Conservation (phyloP, 2,888 invertebrate species). For the Cacoxenus indagator region DNA sequence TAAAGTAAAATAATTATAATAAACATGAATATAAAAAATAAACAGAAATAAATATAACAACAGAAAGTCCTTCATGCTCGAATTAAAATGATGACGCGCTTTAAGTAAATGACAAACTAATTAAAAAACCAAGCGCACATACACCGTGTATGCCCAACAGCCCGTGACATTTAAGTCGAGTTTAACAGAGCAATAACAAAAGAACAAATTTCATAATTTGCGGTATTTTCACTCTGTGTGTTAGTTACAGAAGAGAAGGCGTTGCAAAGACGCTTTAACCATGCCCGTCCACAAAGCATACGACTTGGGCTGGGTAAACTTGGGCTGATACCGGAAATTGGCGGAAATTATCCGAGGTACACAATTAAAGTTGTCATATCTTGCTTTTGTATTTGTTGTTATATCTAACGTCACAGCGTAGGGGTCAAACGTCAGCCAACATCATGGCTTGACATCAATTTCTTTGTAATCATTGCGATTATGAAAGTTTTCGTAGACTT, state of each 20-base stretch:
- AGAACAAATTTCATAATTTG: too few relatives aligned
- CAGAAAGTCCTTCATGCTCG: conserved; percentile 12
- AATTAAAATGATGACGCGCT: background rate
- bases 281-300: background rate
- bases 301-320: conserved; percentile 7
- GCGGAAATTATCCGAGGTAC: background rate
- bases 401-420: background rate
- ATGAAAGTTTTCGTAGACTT: background rate
- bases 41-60: background rate
- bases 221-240: background rate
- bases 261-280: background rate
- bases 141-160: conserved; percentile 38
- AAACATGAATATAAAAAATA: conserved; percentile 4
- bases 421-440: conserved; percentile 9
- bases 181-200: conserved; percentile 22
- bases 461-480: background rate
- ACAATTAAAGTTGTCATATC: too few relatives aligned
- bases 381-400: too few relatives aligned
- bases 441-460: background rate
- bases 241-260: background rate
- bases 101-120: background rate
- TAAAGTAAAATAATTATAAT: background rate
- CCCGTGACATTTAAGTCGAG: conserved; percentile 29
- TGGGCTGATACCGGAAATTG: conserved; percentile 14
- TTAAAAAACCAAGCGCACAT: conserved; percentile 27